Evolutionary conservation across 2,113 vertebrate genomes (phyloP).

Genomic region (Catharus minimus): DNA sequence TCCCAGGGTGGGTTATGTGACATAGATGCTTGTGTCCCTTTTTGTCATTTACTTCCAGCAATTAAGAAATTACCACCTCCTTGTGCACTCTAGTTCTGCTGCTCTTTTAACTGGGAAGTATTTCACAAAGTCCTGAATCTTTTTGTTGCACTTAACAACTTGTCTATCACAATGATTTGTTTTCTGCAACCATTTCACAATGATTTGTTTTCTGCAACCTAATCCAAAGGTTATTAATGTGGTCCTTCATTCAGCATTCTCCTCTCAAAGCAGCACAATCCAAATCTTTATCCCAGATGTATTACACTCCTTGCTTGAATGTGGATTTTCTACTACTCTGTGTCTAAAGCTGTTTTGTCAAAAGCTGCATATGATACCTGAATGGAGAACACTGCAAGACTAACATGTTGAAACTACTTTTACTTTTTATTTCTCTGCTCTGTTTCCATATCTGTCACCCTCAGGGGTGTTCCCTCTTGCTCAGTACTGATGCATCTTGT

Average conservation of each 20-base stretch:
- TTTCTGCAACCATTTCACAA: not conserved
- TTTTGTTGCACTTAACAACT: not conserved
- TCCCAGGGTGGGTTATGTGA: rapidly evolving
- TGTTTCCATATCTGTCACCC: not conserved
- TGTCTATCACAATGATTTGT: not conserved
- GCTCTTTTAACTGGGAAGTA: not conserved
- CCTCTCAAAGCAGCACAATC: not conserved
- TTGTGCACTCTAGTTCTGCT: not conserved
- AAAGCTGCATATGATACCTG: not conserved
- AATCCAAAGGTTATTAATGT: not conserved
- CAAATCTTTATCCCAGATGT: not conserved
- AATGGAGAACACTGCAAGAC: not conserved
- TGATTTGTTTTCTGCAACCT: not conserved
- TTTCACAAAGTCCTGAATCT: not conserved
- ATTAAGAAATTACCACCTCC: not conserved
- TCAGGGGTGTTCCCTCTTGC: not conserved
- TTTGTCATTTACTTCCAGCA: not conserved
- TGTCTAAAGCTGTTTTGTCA: not conserved
- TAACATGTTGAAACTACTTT: not conserved
- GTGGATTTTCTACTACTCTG: not conserved
- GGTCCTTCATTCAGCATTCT: not conserved
- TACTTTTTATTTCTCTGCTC: not conserved
- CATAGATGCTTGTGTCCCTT: not conserved
- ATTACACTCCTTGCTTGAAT: not conserved
- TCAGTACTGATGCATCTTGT: not conserved